Conservation (phyloP, 2,888 invertebrate genomes). For the Willowsia nigromaculata region DNA sequence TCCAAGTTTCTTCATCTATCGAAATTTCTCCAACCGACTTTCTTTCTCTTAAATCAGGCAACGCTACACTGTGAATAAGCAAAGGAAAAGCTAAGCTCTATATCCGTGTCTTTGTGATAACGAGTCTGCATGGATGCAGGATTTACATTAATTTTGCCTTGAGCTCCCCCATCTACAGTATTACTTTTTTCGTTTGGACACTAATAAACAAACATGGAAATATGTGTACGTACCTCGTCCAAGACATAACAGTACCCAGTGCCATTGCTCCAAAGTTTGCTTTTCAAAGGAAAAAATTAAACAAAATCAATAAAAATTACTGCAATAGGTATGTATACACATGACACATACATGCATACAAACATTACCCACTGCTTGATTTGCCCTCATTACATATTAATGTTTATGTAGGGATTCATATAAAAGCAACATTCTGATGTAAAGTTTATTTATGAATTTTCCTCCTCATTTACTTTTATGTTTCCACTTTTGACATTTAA, state of each 20-base stretch:
- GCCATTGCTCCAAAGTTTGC: constrained; percentile 76
- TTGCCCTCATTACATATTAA: too few species aligned
- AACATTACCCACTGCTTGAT: too few species aligned
- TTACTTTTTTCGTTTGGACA: background rate
- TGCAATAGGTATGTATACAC: too few species aligned
- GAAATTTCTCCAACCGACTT: constrained; percentile 73
- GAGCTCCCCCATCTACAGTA: background rate
- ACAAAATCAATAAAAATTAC: background rate
- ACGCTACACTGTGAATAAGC: constrained; percentile 67
- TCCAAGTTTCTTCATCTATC: constrained; percentile 74
- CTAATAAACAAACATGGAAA: background rate
- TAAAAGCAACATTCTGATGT: too few species aligned
- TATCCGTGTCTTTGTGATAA: background rate
- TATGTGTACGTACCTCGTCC: constrained; percentile 63
- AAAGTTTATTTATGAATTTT: too few species aligned
- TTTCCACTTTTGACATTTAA: background rate
- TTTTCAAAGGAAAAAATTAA: constrained; percentile 43
- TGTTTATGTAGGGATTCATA: too few species aligned
- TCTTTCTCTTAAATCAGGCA: constrained; percentile 75
- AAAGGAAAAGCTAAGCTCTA: background rate
- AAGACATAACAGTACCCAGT: constrained; percentile 75
- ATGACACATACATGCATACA: too few species aligned
- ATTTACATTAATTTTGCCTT: background rate
- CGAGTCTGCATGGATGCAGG: background rate
- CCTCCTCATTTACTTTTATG: background rate